phyloP scores from a whole-genome alignment of 2,888 invertebrate genomes.

The Oasisia sp. region DNA sequence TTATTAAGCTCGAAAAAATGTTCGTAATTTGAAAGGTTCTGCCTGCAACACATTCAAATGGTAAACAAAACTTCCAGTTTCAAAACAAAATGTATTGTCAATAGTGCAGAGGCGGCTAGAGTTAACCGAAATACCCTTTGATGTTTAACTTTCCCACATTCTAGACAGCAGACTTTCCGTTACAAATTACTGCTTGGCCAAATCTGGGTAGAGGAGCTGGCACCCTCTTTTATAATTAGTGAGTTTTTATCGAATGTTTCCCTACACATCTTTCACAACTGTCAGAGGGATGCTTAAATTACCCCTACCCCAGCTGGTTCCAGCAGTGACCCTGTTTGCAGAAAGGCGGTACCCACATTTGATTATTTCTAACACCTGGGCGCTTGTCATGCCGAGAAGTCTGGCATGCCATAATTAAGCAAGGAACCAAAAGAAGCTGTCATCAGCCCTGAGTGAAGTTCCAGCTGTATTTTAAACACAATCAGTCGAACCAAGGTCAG shows the following conservation, averaged over 20 bases:
- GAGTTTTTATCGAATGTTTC: neutral
- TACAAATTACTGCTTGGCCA: too few species aligned
- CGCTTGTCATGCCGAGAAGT: neutral
- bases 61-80: too few species aligned
- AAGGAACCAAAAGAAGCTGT: neutral
- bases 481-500: neutral
- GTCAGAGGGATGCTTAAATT: neutral
- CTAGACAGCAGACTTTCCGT: too few species aligned
- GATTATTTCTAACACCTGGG: neutral
- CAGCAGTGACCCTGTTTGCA: neutral
- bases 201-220: too few species aligned
- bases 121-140: too few species aligned
- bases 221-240: too few species aligned
- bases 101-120: too few species aligned
- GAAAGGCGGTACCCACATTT: neutral
- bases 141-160: too few species aligned
- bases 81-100: too few species aligned
- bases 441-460: neutral
- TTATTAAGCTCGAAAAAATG: too few species aligned
- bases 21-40: too few species aligned
- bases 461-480: neutral
- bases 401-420: neutral
- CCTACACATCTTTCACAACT: neutral
- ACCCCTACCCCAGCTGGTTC: neutral
- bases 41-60: too few species aligned